Evolutionary conservation across 2,797 vertebrate species (phyloP).

Genomic region (Semotilus atromaculatus): DNA sequence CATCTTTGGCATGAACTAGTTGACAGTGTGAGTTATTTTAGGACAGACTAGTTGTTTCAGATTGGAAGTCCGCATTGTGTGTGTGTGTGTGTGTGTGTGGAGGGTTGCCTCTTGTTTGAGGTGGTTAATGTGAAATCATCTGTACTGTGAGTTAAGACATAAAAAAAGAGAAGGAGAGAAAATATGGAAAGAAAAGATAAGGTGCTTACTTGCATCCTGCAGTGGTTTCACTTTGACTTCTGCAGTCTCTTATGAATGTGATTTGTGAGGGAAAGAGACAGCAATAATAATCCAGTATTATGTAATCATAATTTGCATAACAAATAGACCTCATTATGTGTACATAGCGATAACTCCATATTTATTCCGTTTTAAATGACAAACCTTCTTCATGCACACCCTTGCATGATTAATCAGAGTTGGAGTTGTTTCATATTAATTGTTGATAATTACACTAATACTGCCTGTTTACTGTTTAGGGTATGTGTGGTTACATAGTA

Average conservation of each 20-base stretch:
- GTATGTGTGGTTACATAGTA: neutral
- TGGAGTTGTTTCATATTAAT: slow-evolving; percentile 10
- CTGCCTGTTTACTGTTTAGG: neutral
- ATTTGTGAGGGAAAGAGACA: slow-evolving; percentile 20
- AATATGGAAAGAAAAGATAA: slow-evolving; percentile 21
- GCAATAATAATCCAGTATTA: slow-evolving; percentile 28
- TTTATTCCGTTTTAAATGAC: slow-evolving; percentile 26
- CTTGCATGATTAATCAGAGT: slow-evolving; percentile 40
- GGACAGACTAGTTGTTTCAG: neutral
- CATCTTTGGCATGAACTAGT: slow-evolving; percentile 8
- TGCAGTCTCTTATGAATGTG: slow-evolving; percentile 1
- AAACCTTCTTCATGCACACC: slow-evolving; percentile 29
- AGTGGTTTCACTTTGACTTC: slow-evolving; percentile 25
- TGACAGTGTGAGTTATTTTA: slow-evolving; percentile 12
- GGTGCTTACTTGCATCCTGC: slow-evolving; percentile 9
- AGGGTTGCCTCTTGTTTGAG: neutral
- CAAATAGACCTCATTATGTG: slow-evolving; percentile 39
- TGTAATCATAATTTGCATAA: slow-evolving; percentile 42
- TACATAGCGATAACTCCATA: slow-evolving; percentile 12
- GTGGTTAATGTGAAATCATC: slow-evolving; percentile 34
- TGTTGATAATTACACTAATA: neutral
- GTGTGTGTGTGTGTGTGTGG: neutral
- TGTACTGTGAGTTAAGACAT: neutral
- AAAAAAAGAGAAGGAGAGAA: slow-evolving; percentile 21
- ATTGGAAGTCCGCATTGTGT: neutral